These are phyloP conservation scores for Calosoma granatense DNA, from an alignment of 1,140 invertebrate species.

Conservation along the genomic window DNA sequence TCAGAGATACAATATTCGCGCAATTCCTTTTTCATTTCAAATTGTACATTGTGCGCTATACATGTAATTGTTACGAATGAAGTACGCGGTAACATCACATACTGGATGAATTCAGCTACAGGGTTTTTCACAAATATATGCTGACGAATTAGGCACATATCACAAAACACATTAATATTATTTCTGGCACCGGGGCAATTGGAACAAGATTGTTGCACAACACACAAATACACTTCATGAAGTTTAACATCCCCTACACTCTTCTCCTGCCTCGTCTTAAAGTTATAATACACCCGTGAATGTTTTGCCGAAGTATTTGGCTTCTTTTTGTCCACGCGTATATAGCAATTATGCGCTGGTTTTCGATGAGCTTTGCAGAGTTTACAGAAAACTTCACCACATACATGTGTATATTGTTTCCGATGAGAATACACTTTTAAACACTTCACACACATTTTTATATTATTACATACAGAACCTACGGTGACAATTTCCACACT, in stretches of 20 bases:
- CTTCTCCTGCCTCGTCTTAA: not conserved
- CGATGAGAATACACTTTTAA: slow-evolving; percentile 2
- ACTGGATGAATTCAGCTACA: not conserved
- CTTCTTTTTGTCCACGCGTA: not conserved
- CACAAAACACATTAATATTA: not conserved
- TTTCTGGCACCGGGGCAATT: not conserved
- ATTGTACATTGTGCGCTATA: slow-evolving; percentile 11
- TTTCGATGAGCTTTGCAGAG: not conserved
- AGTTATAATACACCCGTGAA: not conserved
- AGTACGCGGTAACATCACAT: not conserved
- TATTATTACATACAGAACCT: not conserved
- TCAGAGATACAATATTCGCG: slow-evolving; percentile 12
- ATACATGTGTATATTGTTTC: not conserved
- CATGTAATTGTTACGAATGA: not conserved
- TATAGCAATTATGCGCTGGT: not conserved
- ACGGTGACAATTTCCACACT: not conserved
- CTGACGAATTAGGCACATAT: not conserved
- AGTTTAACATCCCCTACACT: not conserved
- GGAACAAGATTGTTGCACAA: slow-evolving; percentile 2
- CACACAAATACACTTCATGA: slow-evolving; percentile 1
- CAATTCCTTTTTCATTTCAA: slow-evolving; percentile 19
- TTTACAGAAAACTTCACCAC: not conserved
- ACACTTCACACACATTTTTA: not conserved
- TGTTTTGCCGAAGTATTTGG: not conserved
- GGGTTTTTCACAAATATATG: not conserved